Percentiles rank a stretch among this genome's conserved stretches.
Evolutionary conservation across 2,113 vertebrate genomes (phyloP).

Genomic region (Oreochromis spilurus): DNA sequence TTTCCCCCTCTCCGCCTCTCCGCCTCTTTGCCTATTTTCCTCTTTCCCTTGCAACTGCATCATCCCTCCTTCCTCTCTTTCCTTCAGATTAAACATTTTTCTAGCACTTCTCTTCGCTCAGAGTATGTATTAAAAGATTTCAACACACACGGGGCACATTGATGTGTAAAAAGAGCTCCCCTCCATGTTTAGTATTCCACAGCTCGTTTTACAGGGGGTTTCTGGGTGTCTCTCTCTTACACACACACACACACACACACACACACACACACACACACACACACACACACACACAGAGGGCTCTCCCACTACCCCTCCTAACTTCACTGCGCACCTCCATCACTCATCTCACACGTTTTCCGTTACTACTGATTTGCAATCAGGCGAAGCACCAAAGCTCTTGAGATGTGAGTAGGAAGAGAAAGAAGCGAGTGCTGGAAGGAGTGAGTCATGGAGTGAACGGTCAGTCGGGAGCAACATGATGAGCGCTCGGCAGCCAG

Average conservation of each 20-base stretch:
- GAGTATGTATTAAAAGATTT: not conserved
- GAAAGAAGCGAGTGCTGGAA: conserved; percentile 16
- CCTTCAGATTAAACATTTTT: not conserved
- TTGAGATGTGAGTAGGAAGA: not conserved
- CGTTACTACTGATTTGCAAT: conserved; percentile 12
- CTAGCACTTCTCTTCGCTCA: not conserved
- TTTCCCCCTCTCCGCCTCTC: conserved; percentile 57
- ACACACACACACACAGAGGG: not conserved
- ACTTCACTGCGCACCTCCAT: not conserved
- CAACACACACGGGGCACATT: not conserved
- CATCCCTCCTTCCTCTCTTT: conserved; percentile 38
- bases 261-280: not conserved
- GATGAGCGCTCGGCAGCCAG: conserved; percentile 24
- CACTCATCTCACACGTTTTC: not conserved
- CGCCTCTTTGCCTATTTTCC: conserved; percentile 16
- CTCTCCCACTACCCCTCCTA: conserved; percentile 51
- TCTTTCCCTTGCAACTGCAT: conserved; percentile 29
- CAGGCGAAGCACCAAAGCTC: not conserved
- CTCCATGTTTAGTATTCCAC: conserved; percentile 57
- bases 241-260: not conserved
- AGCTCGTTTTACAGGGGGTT: conserved; percentile 41
- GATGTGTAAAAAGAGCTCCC: not conserved
- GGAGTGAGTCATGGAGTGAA: conserved; percentile 52
- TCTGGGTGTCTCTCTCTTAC: not conserved
- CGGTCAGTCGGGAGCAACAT: conserved; percentile 13